Base-by-base conservation (phyloP, 2,797 vertebrate species). In the Avahi laniger region DNA sequence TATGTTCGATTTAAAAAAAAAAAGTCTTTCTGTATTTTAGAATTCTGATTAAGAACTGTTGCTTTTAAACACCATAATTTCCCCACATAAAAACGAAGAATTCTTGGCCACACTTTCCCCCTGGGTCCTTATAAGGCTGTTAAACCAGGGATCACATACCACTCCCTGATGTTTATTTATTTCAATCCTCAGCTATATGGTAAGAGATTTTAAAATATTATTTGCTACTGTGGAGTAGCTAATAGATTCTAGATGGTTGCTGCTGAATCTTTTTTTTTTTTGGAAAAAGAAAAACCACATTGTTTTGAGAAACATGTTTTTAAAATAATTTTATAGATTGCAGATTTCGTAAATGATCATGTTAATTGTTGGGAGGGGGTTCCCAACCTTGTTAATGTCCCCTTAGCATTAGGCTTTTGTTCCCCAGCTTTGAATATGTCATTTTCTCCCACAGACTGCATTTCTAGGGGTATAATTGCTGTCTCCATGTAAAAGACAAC, bases 241-340 rank as follows among this genome's bases (percentile, higher is more conserved):
- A 86, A 95, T 84, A 67, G 82, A 96, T 78, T 88, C 84, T 76
- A 17, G 73, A 72, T 67, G 79, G 89, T 88, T 94, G 80, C 86
- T 94, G 83, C 81, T 92, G 57, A 88, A 50, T 95, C 28, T 95
- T 75, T 91, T 93, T 89, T 85, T 43, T 72, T 84, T 48, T 54
- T 30, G 41, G 92, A 73, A 83, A 70, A 72, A 61, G 38, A 93
- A 80, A 90, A 91, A 70, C 14, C 57, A 95, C 91, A 95, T 97
- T 97, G 86, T 97, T 97, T 98, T 90, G 94, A 96, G 96, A 97
- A 97, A 97, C 91, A 94, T 97, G 97, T 97, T 97, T 97, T 98
- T 89, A 92, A 97, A 97, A 98, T 97, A 97, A 98, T 97, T 97
- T 97, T 97, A 97, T 96, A 96, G 96, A 96, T 93, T 96, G 97